Conservation (phyloP, 92 coral and sea anemone species). For the Isaurus tuberculatus region DNA sequence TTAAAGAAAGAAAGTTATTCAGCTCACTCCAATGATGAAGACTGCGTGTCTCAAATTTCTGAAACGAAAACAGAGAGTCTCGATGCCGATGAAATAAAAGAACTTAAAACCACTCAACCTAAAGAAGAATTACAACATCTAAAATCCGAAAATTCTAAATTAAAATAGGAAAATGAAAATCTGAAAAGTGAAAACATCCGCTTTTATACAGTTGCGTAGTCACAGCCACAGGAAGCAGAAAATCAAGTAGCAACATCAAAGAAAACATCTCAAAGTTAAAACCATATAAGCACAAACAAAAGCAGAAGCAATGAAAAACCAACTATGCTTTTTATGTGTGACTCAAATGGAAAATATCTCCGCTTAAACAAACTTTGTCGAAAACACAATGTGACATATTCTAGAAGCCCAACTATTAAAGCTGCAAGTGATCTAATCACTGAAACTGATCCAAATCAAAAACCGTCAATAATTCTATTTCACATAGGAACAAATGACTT, state of each 20-base stretch:
- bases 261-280: too few relatives aligned
- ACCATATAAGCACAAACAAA: too few relatives aligned
- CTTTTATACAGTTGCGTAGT: too few relatives aligned
- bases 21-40: background rate
- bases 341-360: constrained; percentile 20
- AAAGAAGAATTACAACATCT: too few relatives aligned
- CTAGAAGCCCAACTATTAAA: constrained; percentile 11
- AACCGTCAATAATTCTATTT: constrained; percentile 22
- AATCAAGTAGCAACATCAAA: too few relatives aligned
- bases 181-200: too few relatives aligned
- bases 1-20: constrained; percentile 6
- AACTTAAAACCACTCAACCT: background rate
- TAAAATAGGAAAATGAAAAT: too few relatives aligned
- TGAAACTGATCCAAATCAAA: constrained; percentile 30
- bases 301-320: background rate
- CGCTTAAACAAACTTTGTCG: constrained; percentile 22
- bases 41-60: constrained; percentile 8
- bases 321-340: constrained; percentile 8
- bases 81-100: background rate
- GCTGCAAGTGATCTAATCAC: constrained; percentile 24
- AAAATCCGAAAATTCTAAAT: too few relatives aligned
- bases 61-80: background rate
- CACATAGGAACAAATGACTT: constrained; percentile 60
- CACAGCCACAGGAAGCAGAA: too few relatives aligned
- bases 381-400: constrained; percentile 26